A percentile compares a stretch with the other conserved stretches of the same genome.
Evolutionary conservation across 2,888 invertebrate genomes (phyloP).

Genomic region (Nemotelus pantherinus): DNA sequence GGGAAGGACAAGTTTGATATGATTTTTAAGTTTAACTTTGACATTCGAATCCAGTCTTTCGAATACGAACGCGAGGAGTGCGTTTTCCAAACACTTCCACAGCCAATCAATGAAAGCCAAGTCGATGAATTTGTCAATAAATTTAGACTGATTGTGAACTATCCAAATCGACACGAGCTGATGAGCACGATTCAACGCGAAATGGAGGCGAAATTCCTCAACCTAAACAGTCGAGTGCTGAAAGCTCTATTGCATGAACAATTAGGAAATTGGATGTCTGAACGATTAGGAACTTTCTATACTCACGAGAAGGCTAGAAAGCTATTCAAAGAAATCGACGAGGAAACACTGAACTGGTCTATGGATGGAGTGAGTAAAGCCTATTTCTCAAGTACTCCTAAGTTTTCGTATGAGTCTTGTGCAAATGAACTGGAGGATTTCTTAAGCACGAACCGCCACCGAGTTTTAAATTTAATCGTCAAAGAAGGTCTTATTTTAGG

Average conservation of each 20-base stretch:
- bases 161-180: conserved; percentile 12
- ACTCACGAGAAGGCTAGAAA: conserved; percentile 2
- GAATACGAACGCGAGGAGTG: neutral
- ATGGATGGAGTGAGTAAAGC: conserved; percentile 11
- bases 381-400: neutral
- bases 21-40: neutral
- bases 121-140: conserved; percentile 13
- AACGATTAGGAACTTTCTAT: conserved; percentile 12
- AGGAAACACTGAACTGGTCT: neutral
- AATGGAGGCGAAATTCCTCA: conserved; percentile 4
- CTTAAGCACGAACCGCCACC: neutral
- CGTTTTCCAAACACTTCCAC: neutral
- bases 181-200: neutral
- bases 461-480: conserved; percentile 17
- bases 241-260: neutral
- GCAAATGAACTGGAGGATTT: neutral
- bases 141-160: conserved; percentile 17
- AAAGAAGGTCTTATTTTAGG: conserved; percentile 21
- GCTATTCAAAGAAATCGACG: conserved; percentile 19
- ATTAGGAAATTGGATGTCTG: conserved; percentile 20
- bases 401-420: neutral
- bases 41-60: neutral
- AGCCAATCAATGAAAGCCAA: neutral
- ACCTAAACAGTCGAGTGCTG: conserved; percentile 12
- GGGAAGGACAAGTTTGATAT: neutral